Evolutionary conservation across 2,888 invertebrate species (phyloP).

Genomic region (Micoletzkya japonica): DNA sequence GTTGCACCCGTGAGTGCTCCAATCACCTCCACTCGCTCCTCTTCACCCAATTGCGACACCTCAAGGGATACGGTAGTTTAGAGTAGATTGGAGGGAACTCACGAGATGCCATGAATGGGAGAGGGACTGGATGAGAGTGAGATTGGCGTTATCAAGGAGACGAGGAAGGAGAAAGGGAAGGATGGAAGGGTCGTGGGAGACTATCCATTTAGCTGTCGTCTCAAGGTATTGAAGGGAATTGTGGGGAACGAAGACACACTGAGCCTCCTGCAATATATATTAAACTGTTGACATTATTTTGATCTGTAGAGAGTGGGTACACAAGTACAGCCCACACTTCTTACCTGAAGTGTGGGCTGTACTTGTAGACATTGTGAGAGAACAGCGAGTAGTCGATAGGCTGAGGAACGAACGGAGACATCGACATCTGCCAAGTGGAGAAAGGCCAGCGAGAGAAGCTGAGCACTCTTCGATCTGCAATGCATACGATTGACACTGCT

Average conservation of each 20-base stretch:
- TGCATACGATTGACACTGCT: too few relatives aligned
- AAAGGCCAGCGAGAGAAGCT: constrained; percentile 34
- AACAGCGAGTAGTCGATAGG: constrained; percentile 33
- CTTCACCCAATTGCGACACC: constrained; percentile 14
- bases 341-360: too few relatives aligned
- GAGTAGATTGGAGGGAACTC: background rate
- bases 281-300: too few relatives aligned
- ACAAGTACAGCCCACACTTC: too few relatives aligned
- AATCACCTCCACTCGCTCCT: constrained; percentile 21
- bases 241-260: constrained; percentile 35
- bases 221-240: constrained; percentile 24
- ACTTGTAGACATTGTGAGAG: too few relatives aligned
- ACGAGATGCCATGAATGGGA: constrained; percentile 19
- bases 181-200: constrained; percentile 11
- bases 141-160: constrained; percentile 16
- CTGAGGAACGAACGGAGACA: constrained; percentile 34
- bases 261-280: constrained; percentile 36
- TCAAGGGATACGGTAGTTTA: background rate
- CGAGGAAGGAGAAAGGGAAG: constrained; percentile 20
- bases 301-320: too few relatives aligned
- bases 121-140: constrained; percentile 22
- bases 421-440: constrained; percentile 37
- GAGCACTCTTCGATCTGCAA: constrained; percentile 31
- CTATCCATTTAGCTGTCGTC: background rate
- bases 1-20: constrained; percentile 22